A percentile compares a stretch with the other conserved stretches of the same genome.
Conservation (phyloP, 2,113 vertebrate species). For the Dascyllus trimaculatus region DNA sequence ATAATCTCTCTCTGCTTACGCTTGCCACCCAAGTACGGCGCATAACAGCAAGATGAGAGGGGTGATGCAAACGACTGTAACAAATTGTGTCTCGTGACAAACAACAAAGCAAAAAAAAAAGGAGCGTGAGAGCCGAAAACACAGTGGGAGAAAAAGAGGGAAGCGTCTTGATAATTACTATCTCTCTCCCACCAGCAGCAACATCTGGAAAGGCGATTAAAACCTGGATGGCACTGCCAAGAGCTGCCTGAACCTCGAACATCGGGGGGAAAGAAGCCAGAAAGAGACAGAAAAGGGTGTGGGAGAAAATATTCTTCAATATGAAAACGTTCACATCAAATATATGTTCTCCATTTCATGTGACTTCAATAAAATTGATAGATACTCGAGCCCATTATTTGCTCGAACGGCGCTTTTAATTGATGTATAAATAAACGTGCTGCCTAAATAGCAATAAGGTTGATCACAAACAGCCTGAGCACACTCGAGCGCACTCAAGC, state of each 20-base stretch:
- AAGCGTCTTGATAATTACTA: conserved; percentile 49
- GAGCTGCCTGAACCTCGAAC: conserved; percentile 7
- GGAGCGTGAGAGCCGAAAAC: not conserved
- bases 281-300: not conserved
- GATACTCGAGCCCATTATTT: conserved; percentile 45
- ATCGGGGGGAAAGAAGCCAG: not conserved
- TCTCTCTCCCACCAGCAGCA: conserved; percentile 33
- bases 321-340: conserved; percentile 24
- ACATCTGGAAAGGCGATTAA: conserved; percentile 35
- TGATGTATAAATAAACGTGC: conserved; percentile 67
- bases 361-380: conserved; percentile 35
- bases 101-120: conserved; percentile 28
- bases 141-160: conserved; percentile 3
- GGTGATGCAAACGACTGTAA: conserved; percentile 83
- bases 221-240: conserved; percentile 22
- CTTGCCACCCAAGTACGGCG: conserved; percentile 27
- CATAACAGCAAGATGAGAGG: conserved; percentile 58
- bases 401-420: conserved; percentile 59
- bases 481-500: conserved; percentile 52
- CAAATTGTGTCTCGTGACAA: conserved; percentile 59
- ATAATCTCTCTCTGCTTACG: conserved; percentile 32
- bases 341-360: conserved; percentile 26
- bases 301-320: not conserved
- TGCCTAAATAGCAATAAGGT: conserved; percentile 55
- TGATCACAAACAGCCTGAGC: conserved; percentile 49